Conservation (phyloP, 2,888 invertebrate species). For the Hypomecis punctinalis region DNA sequence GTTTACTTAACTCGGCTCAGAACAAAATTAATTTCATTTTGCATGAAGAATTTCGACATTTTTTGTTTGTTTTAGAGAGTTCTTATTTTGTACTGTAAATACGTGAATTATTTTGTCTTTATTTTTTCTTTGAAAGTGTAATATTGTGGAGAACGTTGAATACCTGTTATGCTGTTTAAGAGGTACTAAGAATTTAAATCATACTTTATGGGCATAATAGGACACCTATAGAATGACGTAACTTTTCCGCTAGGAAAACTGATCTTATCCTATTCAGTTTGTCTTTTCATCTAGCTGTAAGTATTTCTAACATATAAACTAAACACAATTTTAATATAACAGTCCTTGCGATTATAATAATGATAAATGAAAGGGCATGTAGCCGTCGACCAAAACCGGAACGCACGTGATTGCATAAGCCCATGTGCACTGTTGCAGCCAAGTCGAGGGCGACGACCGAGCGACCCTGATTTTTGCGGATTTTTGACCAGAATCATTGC, state of each 20-base stretch:
- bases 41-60: conserved; percentile 31
- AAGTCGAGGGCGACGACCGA: conserved; percentile 66
- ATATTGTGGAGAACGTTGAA: not conserved
- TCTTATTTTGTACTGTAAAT: conserved; percentile 15
- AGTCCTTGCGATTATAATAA: conserved; percentile 48
- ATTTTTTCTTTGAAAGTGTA: not conserved
- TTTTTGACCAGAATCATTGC: conserved; percentile 39
- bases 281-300: not conserved
- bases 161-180: not conserved
- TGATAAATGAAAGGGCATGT: conserved; percentile 55
- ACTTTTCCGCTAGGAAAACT: too few relatives aligned
- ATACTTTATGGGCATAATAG: too few relatives aligned
- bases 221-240: too few relatives aligned
- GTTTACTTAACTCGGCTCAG: conserved; percentile 36
- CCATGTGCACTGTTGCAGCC: conserved; percentile 60
- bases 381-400: conserved; percentile 62
- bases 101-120: conserved; percentile 4
- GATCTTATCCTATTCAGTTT: too few relatives aligned
- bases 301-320: too few relatives aligned
- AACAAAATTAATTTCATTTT: conserved; percentile 42
- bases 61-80: conserved; percentile 28
- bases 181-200: not conserved
- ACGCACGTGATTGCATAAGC: conserved; percentile 70
- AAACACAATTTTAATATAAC: not conserved
- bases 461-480: conserved; percentile 63